phyloP scores from a whole-genome alignment of 2,797 vertebrate species.

The Centropyge bicolor region DNA sequence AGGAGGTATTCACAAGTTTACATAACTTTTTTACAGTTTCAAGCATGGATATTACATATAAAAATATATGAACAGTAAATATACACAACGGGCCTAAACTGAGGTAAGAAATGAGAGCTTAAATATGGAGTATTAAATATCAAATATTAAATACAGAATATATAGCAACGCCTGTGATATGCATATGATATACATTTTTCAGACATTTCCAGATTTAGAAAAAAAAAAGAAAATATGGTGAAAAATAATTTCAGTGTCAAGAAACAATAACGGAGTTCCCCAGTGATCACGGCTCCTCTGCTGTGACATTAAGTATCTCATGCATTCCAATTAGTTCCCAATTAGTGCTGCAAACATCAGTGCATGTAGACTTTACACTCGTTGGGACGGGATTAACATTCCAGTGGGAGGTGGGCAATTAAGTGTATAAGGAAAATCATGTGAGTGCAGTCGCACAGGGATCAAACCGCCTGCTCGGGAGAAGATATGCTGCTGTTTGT shows the following conservation, averaged over 20 bases:
- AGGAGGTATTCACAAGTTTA: no score
- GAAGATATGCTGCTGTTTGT: no score
- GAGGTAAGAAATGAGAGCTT: no score
- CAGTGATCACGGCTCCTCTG: not conserved
- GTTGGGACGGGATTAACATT: slow-evolving; percentile 50
- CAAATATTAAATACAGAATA: no score
- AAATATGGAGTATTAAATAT: no score
- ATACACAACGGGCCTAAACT: no score
- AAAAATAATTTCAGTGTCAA: not conserved
- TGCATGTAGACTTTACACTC: slow-evolving; percentile 28
- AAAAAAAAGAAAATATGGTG: not conserved
- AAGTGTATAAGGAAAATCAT: slow-evolving; percentile 29
- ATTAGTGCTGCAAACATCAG: slow-evolving; percentile 38
- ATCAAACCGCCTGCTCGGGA: not conserved
- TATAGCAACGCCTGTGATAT: no score
- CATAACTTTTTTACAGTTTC: no score
- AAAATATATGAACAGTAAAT: no score
- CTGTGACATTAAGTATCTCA: slow-evolving; percentile 26
- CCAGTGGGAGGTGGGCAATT: slow-evolving; percentile 26
- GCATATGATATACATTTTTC: no score
- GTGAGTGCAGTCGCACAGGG: slow-evolving; percentile 1
- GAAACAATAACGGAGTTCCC: not conserved
- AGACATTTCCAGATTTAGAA: no score
- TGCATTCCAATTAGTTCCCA: slow-evolving; percentile 42
- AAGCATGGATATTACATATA: no score